A percentile compares a stretch with the other conserved stretches of the same genome.
These are phyloP conservation scores for Hypanus sabinus DNA, from an alignment of 2,113 vertebrate species.

Conservation along the genomic window DNA sequence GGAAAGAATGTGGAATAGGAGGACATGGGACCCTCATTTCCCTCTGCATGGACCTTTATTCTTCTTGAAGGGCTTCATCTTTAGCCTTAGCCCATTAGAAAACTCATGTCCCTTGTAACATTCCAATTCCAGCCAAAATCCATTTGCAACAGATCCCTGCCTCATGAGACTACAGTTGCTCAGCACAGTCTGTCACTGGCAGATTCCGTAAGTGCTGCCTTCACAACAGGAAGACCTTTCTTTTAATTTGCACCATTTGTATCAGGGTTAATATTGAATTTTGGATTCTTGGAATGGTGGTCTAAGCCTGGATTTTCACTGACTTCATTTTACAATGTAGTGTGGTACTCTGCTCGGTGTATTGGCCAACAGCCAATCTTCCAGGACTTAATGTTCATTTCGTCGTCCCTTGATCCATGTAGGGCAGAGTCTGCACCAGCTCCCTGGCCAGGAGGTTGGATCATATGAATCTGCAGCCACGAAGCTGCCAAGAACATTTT, in stretches of 20 bases:
- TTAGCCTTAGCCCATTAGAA: background rate
- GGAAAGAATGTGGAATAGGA: background rate
- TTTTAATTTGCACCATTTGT: background rate
- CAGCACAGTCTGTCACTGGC: too few relatives aligned
- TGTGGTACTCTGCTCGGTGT: background rate
- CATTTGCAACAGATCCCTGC: background rate
- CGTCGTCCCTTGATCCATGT: background rate
- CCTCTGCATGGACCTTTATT: background rate
- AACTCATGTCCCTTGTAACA: background rate
- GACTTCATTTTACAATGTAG: background rate
- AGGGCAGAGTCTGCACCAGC: background rate
- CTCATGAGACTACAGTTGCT: background rate
- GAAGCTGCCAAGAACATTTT: background rate
- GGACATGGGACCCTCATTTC: background rate
- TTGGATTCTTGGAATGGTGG: background rate
- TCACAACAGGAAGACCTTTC: background rate
- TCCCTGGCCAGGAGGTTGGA: background rate
- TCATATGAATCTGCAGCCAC: too few relatives aligned
- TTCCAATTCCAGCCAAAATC: background rate
- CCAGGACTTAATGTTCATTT: too few relatives aligned
- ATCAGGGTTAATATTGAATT: background rate
- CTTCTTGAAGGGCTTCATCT: background rate
- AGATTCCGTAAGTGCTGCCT: background rate
- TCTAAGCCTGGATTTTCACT: background rate
- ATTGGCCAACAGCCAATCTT: background rate